phyloP scores from a whole-genome alignment of 2,797 vertebrate species.

The Eutrigla gurnardus region DNA sequence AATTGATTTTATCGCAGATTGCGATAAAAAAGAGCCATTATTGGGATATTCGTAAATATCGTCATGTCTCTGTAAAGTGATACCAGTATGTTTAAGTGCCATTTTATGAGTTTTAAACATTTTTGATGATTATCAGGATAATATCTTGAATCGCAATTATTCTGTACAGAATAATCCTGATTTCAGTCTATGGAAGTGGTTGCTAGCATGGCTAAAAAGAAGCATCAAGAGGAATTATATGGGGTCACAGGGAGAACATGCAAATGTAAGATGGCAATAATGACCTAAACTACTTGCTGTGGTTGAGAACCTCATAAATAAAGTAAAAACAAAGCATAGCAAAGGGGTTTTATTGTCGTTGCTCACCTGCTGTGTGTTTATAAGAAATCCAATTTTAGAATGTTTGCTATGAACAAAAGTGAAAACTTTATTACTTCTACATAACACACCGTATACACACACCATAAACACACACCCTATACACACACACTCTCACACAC shows the following conservation, averaged over 20 bases:
- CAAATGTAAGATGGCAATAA: not conserved
- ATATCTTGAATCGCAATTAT: no score
- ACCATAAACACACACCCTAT: no score
- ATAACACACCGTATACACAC: not conserved
- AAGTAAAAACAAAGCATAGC: not conserved
- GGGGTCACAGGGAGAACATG: not conserved
- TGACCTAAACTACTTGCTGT: not conserved
- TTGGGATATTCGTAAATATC: no score
- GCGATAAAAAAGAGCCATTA: no score
- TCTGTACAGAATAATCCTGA: not conserved
- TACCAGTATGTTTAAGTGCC: no score
- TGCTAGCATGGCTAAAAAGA: not conserved
- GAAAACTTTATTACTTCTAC: not conserved
- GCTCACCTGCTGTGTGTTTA: not conserved
- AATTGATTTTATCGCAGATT: no score
- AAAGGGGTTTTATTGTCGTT: not conserved
- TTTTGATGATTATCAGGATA: no score
- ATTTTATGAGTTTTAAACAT: no score
- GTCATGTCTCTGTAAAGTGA: no score
- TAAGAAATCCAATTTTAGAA: not conserved
- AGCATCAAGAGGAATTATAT: not conserved
- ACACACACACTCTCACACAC: not conserved
- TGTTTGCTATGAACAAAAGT: not conserved
- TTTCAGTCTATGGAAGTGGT: not conserved
- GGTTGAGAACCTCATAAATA: not conserved